Percentiles rank a stretch among this genome's conserved stretches.
phyloP scores from a whole-genome alignment of 2,113 vertebrate species.

The Xiphophorus hellerii region DNA sequence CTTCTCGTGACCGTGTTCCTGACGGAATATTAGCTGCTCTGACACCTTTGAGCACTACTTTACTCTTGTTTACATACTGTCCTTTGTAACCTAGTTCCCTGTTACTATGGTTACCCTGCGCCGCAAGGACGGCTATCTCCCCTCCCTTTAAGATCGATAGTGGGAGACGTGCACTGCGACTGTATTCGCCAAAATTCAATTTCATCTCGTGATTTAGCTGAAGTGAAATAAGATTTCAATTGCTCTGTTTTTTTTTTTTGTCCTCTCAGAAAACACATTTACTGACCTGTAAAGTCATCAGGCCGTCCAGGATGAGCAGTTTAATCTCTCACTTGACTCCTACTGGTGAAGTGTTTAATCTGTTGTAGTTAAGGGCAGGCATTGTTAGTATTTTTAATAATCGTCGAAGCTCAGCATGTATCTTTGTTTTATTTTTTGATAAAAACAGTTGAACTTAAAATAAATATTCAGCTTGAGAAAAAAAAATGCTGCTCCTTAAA shows the following conservation, averaged over 20 bases:
- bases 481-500: not conserved
- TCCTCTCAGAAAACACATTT: not conserved
- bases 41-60: conserved; percentile 19
- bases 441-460: not conserved
- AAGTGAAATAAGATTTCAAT: conserved; percentile 12
- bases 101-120: conserved; percentile 70
- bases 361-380: too few relatives aligned
- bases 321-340: too few relatives aligned
- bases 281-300: not conserved
- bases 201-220: conserved; percentile 12
- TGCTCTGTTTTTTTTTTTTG: not conserved
- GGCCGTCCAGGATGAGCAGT: not conserved
- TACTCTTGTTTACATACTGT: conserved; percentile 54
- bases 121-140: conserved; percentile 22
- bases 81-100: conserved; percentile 59
- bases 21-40: conserved; percentile 26
- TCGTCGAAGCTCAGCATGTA: not conserved
- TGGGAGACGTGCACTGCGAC: not conserved
- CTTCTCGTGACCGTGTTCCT: not conserved
- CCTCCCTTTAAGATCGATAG: conserved; percentile 6
- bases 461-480: not conserved
- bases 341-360: too few relatives aligned
- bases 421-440: not conserved
- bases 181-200: conserved; percentile 8
- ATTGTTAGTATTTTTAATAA: not conserved